Base-by-base conservation (phyloP, 1,140 invertebrate genomes). In the Drosophila rufa region DNA sequence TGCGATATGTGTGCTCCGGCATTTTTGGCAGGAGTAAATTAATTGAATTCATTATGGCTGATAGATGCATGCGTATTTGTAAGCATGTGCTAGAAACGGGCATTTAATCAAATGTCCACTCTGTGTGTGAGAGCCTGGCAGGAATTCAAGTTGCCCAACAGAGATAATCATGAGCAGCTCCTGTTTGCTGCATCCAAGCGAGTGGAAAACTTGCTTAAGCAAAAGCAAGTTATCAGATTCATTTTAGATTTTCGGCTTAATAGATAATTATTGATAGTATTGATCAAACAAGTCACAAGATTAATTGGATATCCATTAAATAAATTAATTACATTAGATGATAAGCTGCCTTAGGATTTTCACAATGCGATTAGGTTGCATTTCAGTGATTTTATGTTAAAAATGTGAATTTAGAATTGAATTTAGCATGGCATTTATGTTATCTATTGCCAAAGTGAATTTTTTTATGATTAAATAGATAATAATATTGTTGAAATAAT, bases 31-130 rank as follows among this genome's bases (percentile, higher is more conserved):
- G 51, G 68, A 87, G 76, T 83, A 89, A 87, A 87, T 87, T 87
- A 87, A 87, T 87, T 87, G 84, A 87, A 87, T 87, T 87, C 80
- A 87, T 87, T 87, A 89, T 78, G 68, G 27, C 80, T 89, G 80
- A 89, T 80, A 83, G 78, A 89, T 80, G 62, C 40, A 62, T 40
- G 56, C 36, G 43, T 55, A 67, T 60, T 46, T 56, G 69, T 82
- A 62, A 80, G 57, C 70, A 73, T 79, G 59, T 87, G 83, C 70
- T 76, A 47, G 64, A 51, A 82, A 66, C 33, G 46, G 59, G 40
- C 83, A 82, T 82, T 86, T 87, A 79, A 86, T 86, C 82, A 86
- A 87, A 76, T 58, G 42, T 27, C 51, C 66, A 58, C 14, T 47
- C 17, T 4, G 17, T 47, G 33, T 48, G 42, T 61, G 17, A 38